A percentile compares a stretch with the other conserved stretches of the same genome.
These are phyloP conservation scores for Labia minor DNA, from an alignment of 2,888 invertebrate genomes.

Conservation along the genomic window DNA sequence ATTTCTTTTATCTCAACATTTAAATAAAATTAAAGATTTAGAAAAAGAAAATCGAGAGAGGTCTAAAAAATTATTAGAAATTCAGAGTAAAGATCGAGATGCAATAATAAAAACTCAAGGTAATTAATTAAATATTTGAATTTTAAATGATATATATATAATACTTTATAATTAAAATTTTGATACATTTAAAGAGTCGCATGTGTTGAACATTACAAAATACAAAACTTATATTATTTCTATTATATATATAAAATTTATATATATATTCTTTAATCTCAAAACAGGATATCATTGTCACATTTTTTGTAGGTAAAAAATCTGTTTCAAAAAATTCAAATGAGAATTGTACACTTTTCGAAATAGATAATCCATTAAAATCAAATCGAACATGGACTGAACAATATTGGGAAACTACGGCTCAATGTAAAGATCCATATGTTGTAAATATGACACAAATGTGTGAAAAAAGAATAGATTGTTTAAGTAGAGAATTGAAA, in stretches of 20 bases:
- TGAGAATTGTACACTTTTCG: conserved; percentile 20
- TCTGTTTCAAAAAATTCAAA: conserved; percentile 30
- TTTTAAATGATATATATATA: conserved; percentile 30
- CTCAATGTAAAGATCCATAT: conserved; percentile 24
- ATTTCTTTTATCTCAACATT: conserved; percentile 44
- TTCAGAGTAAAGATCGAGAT: conserved; percentile 38
- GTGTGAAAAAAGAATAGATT: conserved; percentile 35
- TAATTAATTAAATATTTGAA: conserved; percentile 27
- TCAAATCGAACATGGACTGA: conserved; percentile 23
- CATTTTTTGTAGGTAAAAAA: conserved; percentile 31
- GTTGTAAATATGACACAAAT: conserved; percentile 25
- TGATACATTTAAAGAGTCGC: neutral
- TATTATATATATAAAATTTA: too few relatives aligned
- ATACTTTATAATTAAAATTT: conserved; percentile 13
- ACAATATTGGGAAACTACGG: conserved; percentile 19
- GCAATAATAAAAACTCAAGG: conserved; percentile 31
- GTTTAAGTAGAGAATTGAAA: conserved; percentile 37
- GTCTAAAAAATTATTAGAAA: conserved; percentile 40
- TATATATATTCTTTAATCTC: too few relatives aligned
- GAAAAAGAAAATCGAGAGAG: conserved; percentile 51
- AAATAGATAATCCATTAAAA: conserved; percentile 23
- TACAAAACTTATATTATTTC: too few relatives aligned
- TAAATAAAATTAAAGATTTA: conserved; percentile 47
- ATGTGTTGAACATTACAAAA: neutral
- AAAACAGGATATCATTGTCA: too few relatives aligned